phyloP scores from a whole-genome alignment of 1,140 invertebrate species.

The Papilio polyxenes region DNA sequence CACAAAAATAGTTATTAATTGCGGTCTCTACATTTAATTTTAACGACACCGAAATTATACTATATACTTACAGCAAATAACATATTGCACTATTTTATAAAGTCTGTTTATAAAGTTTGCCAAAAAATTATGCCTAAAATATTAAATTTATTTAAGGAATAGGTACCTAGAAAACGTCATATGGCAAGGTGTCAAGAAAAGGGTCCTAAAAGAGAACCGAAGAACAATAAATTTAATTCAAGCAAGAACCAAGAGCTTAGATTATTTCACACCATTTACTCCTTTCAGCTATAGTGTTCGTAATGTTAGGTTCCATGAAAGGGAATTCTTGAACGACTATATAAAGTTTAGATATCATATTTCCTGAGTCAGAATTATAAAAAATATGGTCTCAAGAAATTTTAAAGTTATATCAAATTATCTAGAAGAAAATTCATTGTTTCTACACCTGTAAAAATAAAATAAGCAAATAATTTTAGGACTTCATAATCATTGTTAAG shows the following conservation, averaged over 20 bases:
- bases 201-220: conserved; percentile 17
- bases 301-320: conserved; percentile 31
- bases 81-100: not conserved
- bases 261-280: conserved; percentile 40
- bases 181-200: conserved; percentile 38
- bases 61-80: too few relatives aligned
- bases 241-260: conserved; percentile 38
- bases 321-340: conserved; percentile 20
- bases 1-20: not conserved
- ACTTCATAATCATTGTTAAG: not conserved
- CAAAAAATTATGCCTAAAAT: not conserved
- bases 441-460: not conserved
- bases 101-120: not conserved
- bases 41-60: not conserved
- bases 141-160: not conserved
- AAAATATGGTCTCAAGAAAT: not conserved
- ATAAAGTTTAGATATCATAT: conserved; percentile 37
- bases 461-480: not conserved
- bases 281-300: conserved; percentile 37
- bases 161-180: conserved; percentile 4
- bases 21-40: not conserved
- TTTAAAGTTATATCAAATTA: not conserved
- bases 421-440: not conserved
- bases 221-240: conserved; percentile 38
- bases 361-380: conserved; percentile 3